A percentile compares a stretch with the other conserved stretches of the same genome.
phyloP scores from a whole-genome alignment of 2,113 vertebrate species.

The Phrynocephalus versicolor region DNA sequence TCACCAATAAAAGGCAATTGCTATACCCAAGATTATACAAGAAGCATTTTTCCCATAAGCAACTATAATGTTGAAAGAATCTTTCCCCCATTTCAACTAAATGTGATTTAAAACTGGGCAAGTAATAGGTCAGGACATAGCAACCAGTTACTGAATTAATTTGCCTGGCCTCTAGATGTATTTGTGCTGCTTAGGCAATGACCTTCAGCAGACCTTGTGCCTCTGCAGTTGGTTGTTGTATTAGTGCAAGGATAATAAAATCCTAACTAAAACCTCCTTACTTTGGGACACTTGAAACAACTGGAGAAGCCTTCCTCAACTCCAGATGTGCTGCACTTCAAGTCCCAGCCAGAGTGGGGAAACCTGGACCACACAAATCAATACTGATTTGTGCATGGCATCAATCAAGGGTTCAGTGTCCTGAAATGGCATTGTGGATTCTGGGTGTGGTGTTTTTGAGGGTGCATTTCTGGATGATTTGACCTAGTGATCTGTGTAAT shows the following conservation, averaged over 20 bases:
- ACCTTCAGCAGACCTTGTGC: neutral
- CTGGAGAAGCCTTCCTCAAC: too few species aligned
- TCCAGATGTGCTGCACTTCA: neutral
- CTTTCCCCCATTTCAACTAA: neutral
- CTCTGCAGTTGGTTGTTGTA: neutral
- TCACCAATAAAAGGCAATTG: neutral
- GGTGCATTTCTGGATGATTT: neutral
- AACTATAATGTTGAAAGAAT: neutral
- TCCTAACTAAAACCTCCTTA: neutral
- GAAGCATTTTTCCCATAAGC: neutral
- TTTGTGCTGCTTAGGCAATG: rapidly evolving
- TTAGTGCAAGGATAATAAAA: neutral
- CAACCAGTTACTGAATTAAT: neutral
- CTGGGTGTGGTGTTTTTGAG: constrained; percentile 7
- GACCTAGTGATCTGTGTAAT: neutral
- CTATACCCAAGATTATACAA: neutral
- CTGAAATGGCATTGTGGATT: neutral
- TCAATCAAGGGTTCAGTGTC: neutral
- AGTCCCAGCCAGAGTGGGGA: neutral
- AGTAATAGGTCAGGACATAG: neutral
- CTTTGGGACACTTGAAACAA: neutral
- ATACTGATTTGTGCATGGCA: neutral
- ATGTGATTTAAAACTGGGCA: neutral
- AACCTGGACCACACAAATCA: neutral
- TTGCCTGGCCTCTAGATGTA: neutral